Base-by-base conservation (phyloP, 2,113 vertebrate species). In the Heterocephalus glaber region DNA sequence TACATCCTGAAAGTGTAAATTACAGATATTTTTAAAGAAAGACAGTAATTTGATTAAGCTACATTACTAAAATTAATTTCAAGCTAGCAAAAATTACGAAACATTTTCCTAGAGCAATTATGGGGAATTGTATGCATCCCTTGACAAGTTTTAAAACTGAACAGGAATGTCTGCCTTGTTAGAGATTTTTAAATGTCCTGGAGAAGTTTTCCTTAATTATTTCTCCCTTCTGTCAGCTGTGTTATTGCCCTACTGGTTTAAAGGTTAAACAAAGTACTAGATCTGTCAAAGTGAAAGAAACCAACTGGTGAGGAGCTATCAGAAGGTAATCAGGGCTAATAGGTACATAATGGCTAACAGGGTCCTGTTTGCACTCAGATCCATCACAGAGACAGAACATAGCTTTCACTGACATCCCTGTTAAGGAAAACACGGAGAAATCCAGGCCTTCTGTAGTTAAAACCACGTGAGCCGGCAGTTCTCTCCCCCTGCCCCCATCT, bases 271-370 rank as follows among this genome's bases (percentile, higher is more conserved):
- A 99, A 99, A 99, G 99, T 98, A 98, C 98, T 98, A 99, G 98
- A 98, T 98, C 98, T 99, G 99, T 99, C 99, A 99, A 98, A 98
- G 98, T 99, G 99, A 99, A 99, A 99, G 99, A 99, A 99, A 99
- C 99, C 99, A 99, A 99, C 99, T 99, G 99, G 99, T 98, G 98
- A 98, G 98, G 98, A 95, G 98, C 99, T 99, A 99, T 99, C 99
- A 99, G 99, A 99, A 99, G 99, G 99, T 99, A 99, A 99, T 99
- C 99, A 99, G 99, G 98, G 98, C 99, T 99, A 99, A 99, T 99
- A 99, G 99, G 99, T 99, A 99, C 99, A 99, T 99, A 99, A 99
- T 99, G 98, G 99, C 98, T 99, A 99, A 99, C 99, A 99, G 99
- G 98, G 98, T 98, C 98, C 99, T 98, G 98, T 98, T 98, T 99